Base-by-base conservation (phyloP, 2,888 invertebrate genomes). In the Nezara viridula region DNA sequence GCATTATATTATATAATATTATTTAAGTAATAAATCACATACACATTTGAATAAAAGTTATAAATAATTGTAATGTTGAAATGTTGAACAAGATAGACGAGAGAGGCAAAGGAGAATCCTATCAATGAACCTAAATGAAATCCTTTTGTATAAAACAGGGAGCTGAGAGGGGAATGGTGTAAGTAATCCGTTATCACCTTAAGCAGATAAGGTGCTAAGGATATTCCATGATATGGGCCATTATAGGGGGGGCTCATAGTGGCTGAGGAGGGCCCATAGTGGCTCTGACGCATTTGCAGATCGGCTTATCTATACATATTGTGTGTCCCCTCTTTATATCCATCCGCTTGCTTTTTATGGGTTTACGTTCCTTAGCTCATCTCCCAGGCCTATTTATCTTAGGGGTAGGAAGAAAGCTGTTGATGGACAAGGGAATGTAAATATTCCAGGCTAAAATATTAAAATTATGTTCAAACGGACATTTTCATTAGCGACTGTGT, bases 261-360 rank as follows among this genome's bases (percentile, higher is more conserved):
- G 44, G 44, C 44, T 7, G 77, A 40, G 81, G 81, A 4, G 14
- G 77, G 19, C n/a, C 81, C 44, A n/a, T 73, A 73, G 66, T 47
- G 81, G 24, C 5, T n/a, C 81, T 44, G 44, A 77, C 81, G 44
- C 81, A 81, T 81, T 81, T 81, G 81, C 81, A 81, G 81, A 81
- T 81, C 81, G 44, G 81, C 81, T 81, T 81, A 81, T 81, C 81
- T 81, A n/a, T 40, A 81, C 44, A 81, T 81, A 81, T 81, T 81
- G 81, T 81, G 81, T 81, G 81, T n/a, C 44, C 44, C n/a, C 44
- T 27, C 27, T 81, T 81, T n/a, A 44, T 44, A 44, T 6, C 44
- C 81, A 10, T 44, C 44, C 81, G 44, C 44, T n/a, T n/a, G 7
- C 24, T n/a, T 81, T 81, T 81, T 81, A 81, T 81, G 81, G 66